Base-by-base conservation (phyloP, 2,113 vertebrate genomes). In the Eulemur rufifrons region DNA sequence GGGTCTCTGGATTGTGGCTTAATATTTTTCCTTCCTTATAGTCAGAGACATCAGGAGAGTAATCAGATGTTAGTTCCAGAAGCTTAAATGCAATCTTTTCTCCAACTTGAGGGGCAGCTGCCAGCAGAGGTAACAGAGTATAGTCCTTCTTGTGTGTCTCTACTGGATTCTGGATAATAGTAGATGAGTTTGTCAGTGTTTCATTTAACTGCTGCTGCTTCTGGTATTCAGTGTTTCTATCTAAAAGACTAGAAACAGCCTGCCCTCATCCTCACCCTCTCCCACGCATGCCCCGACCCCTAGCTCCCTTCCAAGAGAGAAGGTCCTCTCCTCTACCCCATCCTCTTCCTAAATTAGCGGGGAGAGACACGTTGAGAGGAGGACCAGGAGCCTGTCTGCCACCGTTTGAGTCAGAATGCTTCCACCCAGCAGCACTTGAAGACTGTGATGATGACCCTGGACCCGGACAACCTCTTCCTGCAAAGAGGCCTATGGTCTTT, bases 81-180 rank as follows among this genome's bases (percentile, higher is more conserved):
- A 99, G 98, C 99, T 99, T 99, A 93, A 99, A 99, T 50, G 99
- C 99, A 50, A 99, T 99, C 96, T 94, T 99, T 98, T 99, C 99
- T 78, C 99, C 99, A 10, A 99, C 98, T 96, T 99, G 99, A 32
- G 99, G 99, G 45, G 99, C 99, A 13, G 99, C 99, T 56, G 99
- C 99, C 21, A 99, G 98, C 74, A 99, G 99, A 3, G 99, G 99
- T 98, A 99, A 97, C 6, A 97, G 59, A 71, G 97, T 98, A 66
- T 99, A 99, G 96, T 99, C 99, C 95, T 96, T 98, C 97, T 97
- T 98, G 9, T 97, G 98, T 56, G 78, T 59, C 25, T 93, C 97
- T 84, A 97, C 61, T 0, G 98, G 98, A 96, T 99, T 99, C 99
- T 99, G 99, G 77, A 99, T 89, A 85, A 99, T 69, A 68, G 98